Evolutionary conservation across 2,113 vertebrate species (phyloP), one percentile per base, ranked within the genome.

Genomic region (Morone chrysops): DNA sequence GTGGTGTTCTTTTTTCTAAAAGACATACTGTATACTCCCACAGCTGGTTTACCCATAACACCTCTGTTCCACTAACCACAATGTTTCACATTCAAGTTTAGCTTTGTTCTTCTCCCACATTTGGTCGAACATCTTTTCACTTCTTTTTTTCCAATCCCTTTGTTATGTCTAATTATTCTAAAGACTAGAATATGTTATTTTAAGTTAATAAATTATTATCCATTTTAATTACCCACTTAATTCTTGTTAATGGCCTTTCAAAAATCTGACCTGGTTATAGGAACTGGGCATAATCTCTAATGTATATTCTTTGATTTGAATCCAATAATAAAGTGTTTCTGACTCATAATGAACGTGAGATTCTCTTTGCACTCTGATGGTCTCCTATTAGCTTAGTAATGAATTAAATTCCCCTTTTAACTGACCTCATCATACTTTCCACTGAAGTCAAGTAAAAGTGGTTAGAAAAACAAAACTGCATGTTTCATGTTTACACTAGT

Each of bases 41-140:
- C 63, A 51, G 22, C 12, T 82, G 22, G 14, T n/a, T 72, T 65
- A 14, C 16, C 63, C 20, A 41, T 45, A 54, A 40, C 36, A 59
- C 4, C 12, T 12, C 36, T 43, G 47, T 36, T 25, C n/a, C 4
- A 1, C 22, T 59, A 67, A 77, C 72, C 61, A 69, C 79, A 61
- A 18, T 63, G 75, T 81, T 70, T 81, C 77, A 75, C 14, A 77
- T 69, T 71, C 13, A 70, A 0, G 0, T 57, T 51, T 13, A 48
- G 4, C 54, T 80, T 76, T 78, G 43, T 45, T 68, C 47, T 56
- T 74, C 17, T 54, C 7, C 16, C 17, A 47, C 22, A 48, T 60
- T 25, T 41, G 9, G 13, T 40, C 25, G 12, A 74, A 54, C 40
- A 47, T 31, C 4, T 50, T 62, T 68, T 73, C 62, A 80, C 48